Conservation (phyloP, 2,113 vertebrate species). For the Caranx melampygus region DNA sequence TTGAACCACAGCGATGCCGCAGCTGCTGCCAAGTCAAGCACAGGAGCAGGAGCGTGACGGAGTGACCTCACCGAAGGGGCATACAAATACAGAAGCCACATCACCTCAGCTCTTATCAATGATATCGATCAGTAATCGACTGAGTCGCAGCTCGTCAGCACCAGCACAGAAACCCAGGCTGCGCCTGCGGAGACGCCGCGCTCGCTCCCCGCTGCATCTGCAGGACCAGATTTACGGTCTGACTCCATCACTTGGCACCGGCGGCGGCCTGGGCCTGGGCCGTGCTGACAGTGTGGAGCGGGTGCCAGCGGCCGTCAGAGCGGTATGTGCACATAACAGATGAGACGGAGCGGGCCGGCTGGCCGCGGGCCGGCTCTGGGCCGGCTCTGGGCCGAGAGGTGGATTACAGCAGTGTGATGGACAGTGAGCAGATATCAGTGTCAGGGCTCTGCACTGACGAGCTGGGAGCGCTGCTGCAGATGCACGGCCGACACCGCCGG, state of each 20-base stretch:
- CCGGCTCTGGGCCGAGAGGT: not conserved
- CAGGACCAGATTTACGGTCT: constrained; percentile 6
- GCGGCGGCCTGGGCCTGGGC: constrained; percentile 9
- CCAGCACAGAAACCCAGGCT: no score
- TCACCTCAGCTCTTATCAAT: no score
- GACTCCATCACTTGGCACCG: constrained; percentile 29
- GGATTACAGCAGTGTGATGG: constrained; percentile 58
- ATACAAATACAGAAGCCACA: no score
- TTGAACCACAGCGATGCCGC: not conserved
- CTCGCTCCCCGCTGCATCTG: not conserved
- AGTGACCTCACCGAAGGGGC: no score
- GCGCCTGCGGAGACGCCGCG: not conserved
- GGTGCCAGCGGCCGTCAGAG: constrained; percentile 20
- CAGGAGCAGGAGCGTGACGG: not conserved
- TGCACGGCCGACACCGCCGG: constrained; percentile 14
- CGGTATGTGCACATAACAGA: constrained; percentile 32
- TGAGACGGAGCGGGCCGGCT: not conserved
- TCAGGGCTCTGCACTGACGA: constrained; percentile 40
- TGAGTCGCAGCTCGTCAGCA: no score
- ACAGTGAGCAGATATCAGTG: constrained; percentile 57
- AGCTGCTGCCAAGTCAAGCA: not conserved
- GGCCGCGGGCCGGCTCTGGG: no score
- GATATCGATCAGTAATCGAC: no score
- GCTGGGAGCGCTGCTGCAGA: constrained; percentile 30
- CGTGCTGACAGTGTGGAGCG: constrained; percentile 12